Percentiles rank a stretch among this genome's conserved stretches.
phyloP scores from a whole-genome alignment of 2,888 invertebrate species.

The Halictus quadricinctus region DNA sequence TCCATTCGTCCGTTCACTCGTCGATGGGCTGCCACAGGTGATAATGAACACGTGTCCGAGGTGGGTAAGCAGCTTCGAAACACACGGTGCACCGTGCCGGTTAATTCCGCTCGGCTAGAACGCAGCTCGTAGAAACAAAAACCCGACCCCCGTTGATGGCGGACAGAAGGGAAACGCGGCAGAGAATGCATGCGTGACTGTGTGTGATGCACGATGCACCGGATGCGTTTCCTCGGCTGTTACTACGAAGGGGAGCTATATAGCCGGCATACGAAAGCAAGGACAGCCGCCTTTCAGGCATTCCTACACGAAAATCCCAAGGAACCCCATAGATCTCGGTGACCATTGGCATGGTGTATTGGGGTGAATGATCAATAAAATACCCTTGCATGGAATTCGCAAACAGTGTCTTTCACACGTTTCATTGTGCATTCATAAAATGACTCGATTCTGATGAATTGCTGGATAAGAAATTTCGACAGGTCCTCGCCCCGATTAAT shows the following conservation, averaged over 20 bases:
- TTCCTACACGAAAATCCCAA: conserved; percentile 61
- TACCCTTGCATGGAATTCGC: background rate
- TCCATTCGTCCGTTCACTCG: background rate
- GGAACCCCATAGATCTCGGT: background rate
- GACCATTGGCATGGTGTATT: background rate
- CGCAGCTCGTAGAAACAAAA: conserved; percentile 22
- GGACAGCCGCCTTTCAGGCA: conserved; percentile 41
- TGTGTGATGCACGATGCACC: conserved; percentile 37
- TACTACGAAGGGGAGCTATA: conserved; percentile 24
- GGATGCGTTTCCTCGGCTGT: conserved; percentile 58
- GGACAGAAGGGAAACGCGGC: conserved; percentile 18
- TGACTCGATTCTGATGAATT: background rate
- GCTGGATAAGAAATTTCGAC: no score
- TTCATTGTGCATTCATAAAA: background rate
- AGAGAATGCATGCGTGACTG: conserved; percentile 51
- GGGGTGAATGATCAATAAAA: background rate
- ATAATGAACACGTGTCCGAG: conserved; percentile 49
- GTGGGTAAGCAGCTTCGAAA: conserved; percentile 26
- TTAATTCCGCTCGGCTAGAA: conserved; percentile 2
- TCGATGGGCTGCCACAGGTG: conserved; percentile 8
- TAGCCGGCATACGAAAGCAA: conserved; percentile 54
- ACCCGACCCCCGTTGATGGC: conserved; percentile 4
- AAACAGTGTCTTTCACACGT: background rate
- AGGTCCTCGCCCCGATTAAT: background rate
- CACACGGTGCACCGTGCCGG: background rate